Percentiles rank a stretch among this genome's conserved stretches.
phyloP scores from a whole-genome alignment of 2,113 vertebrate genomes.

The Grantiella picta region DNA sequence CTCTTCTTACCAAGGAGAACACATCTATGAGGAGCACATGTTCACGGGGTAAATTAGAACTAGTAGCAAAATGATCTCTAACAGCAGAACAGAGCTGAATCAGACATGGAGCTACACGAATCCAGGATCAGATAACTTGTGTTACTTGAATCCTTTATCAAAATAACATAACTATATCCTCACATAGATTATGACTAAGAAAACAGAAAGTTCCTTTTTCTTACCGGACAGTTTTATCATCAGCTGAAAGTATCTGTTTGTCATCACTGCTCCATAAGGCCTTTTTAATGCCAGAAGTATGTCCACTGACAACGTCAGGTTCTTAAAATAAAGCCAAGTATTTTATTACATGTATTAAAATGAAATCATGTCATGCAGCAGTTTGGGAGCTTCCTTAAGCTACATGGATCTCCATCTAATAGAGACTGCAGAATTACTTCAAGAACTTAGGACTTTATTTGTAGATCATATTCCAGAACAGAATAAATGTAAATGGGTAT shows the following conservation, averaged over 20 bases:
- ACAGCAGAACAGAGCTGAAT: background rate
- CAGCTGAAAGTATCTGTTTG: constrained; percentile 93
- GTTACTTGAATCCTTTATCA: background rate
- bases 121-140: background rate
- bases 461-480: background rate
- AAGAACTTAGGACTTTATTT: background rate
- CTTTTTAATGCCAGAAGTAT: constrained; percentile 95
- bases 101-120: background rate
- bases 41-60: background rate
- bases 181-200: background rate
- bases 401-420: background rate
- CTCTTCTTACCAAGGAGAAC: background rate
- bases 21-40: accelerated
- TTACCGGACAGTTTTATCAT: constrained; percentile 96
- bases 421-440: background rate
- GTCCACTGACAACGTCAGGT: constrained; percentile 88
- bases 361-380: background rate
- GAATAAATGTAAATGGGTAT: background rate
- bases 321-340: constrained; percentile 72
- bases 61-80: background rate
- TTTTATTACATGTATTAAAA: background rate
- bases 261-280: constrained; percentile 94
- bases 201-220: background rate
- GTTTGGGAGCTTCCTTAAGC: background rate
- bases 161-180: background rate